Base-by-base conservation (phyloP, 2,113 vertebrate species). In the Phocoena sinus region DNA sequence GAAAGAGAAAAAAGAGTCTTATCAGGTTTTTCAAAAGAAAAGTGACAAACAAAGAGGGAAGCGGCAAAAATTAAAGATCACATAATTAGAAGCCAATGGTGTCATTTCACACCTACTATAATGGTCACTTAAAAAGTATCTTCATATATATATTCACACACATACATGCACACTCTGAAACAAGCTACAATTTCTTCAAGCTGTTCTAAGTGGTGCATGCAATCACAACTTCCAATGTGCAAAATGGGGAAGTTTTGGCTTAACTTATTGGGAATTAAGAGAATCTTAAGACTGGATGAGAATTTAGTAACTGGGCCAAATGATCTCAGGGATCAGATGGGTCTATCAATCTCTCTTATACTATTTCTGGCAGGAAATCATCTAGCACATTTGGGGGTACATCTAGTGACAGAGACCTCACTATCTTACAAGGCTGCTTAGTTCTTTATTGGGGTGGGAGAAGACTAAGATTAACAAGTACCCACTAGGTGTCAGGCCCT, bases 41-140 rank as follows among this genome's bases (percentile, higher is more conserved):
- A 76, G 17, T 85, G 68, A 73, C 44, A 89, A 65, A 18, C 68
- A 93, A 89, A 92, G 38, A 82, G 18, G 50, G 68, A 28, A 31
- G 25, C 2, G 80, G 56, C 33, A 92, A 79, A 94, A 74, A 5
- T 71, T 93, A 87, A 94, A 95, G 63, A 91, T 97, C 86, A 98
- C 88, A 97, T 98, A 98, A 94, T 96, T 92, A 97, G 97, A 98
- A 98, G 93, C 96, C 97, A 98, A 96, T 98, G 97, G 95, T 98
- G 95, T 97, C 97, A 98, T 98, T 98, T 98, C 95, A 91, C 88
- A 96, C 89, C 86, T 97, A 98, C 81, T 97, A 98, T 98, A 98
- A 98, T 97, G 96, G 65, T 14, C n/a, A 96, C 93, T 98, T 98
- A 68, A n/a, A 91, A 97, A 87, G 50, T 50, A 82, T 17, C 60